Conservation (phyloP, 2,797 vertebrate species). For the Tolypeutes matacus region DNA sequence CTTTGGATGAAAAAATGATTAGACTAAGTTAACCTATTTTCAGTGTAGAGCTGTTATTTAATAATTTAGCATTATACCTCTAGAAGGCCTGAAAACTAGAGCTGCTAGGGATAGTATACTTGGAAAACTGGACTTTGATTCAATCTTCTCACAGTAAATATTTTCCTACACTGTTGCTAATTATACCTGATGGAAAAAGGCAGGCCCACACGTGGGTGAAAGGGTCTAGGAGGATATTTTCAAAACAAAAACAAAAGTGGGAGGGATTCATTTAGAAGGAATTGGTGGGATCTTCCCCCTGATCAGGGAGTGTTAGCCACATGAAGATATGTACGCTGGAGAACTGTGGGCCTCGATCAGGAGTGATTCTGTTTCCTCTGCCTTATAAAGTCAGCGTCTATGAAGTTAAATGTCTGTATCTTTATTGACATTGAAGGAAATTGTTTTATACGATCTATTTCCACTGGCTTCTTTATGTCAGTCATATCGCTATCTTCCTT, state of each 20-base stretch:
- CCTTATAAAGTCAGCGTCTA: not conserved
- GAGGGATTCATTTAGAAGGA: not conserved
- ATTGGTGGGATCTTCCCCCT: not conserved
- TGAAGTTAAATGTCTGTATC: not conserved
- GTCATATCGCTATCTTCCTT: not conserved
- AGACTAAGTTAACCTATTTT: conserved; percentile 21
- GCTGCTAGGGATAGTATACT: not conserved
- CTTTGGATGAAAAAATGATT: not conserved
- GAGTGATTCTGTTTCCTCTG: not conserved
- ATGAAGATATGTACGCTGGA: not conserved
- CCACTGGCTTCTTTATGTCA: not conserved
- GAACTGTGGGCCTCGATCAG: not conserved
- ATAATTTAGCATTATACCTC: not conserved
- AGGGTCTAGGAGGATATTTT: not conserved
- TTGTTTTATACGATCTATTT: not conserved
- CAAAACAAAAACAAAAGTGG: not conserved
- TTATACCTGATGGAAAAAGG: not conserved
- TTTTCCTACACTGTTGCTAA: not conserved
- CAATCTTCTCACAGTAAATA: not conserved
- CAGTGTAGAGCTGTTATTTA: not conserved
- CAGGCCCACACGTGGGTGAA: not conserved
- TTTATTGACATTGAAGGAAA: not conserved
- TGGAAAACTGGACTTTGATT: not conserved
- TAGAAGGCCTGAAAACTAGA: not conserved
- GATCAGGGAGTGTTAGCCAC: not conserved